These are phyloP conservation scores for Labeo rohita DNA, from an alignment of 2,113 vertebrate genomes.

Conservation along the genomic window DNA sequence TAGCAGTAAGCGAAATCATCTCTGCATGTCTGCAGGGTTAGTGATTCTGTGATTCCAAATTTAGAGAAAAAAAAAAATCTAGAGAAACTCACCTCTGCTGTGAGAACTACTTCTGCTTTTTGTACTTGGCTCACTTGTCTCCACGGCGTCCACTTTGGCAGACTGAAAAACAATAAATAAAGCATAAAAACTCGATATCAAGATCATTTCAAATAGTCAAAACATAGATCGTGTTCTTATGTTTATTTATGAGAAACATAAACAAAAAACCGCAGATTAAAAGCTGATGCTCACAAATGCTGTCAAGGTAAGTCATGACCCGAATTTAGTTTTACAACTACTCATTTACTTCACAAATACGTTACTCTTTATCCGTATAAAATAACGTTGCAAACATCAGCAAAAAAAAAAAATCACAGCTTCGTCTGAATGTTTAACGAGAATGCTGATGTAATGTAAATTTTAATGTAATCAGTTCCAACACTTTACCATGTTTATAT, in stretches of 20 bases:
- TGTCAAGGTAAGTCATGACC: neutral
- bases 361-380: neutral
- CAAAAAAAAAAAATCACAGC: neutral
- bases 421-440: neutral
- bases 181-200: neutral
- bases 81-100: constrained; percentile 65
- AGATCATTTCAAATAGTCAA: neutral
- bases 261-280: neutral
- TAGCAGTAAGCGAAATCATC: neutral
- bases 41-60: neutral
- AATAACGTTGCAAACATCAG: neutral
- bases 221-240: neutral
- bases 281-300: neutral
- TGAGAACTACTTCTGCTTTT: constrained; percentile 70
- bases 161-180: constrained; percentile 64
- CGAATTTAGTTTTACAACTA: neutral
- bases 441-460: neutral
- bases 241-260: neutral
- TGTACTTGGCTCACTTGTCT: constrained; percentile 67
- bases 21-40: neutral
- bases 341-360: neutral
- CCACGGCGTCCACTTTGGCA: constrained; percentile 62
- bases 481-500: constrained; percentile 21
- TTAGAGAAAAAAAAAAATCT: too few species aligned
- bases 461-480: neutral